phyloP scores from a whole-genome alignment of 2,888 invertebrate genomes.

The Pyrochroa serraticornis region DNA sequence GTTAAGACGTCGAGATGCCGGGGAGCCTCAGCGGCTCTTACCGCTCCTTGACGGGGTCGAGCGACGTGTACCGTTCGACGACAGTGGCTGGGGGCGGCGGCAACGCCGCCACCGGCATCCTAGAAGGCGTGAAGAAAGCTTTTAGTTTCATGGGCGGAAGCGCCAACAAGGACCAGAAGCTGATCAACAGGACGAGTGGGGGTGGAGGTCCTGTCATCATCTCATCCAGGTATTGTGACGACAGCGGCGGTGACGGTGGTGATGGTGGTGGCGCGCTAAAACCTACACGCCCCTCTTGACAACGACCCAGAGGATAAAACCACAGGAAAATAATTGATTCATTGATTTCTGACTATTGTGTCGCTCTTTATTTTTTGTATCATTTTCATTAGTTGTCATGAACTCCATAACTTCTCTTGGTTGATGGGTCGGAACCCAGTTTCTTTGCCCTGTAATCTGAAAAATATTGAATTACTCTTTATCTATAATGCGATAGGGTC shows the following conservation, averaged over 20 bases:
- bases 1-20: slow-evolving; percentile 61
- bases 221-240: slow-evolving; percentile 46
- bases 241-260: slow-evolving; percentile 22
- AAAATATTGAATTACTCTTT: too few relatives aligned
- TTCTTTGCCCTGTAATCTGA: too few relatives aligned
- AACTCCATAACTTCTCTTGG: too few relatives aligned
- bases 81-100: slow-evolving; percentile 56
- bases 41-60: slow-evolving; percentile 59
- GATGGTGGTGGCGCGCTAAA: slow-evolving; percentile 1
- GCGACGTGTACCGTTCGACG: slow-evolving; percentile 68
- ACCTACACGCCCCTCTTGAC: too few relatives aligned
- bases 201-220: slow-evolving; percentile 44
- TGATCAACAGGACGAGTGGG: slow-evolving; percentile 31
- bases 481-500: too few relatives aligned
- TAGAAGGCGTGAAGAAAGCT: slow-evolving; percentile 68
- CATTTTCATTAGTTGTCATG: too few relatives aligned
- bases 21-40: slow-evolving; percentile 69
- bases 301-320: too few relatives aligned
- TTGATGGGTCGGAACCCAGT: too few relatives aligned
- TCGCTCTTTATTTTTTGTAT: too few relatives aligned
- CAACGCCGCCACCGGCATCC: slow-evolving; percentile 54
- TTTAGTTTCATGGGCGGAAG: slow-evolving; percentile 55
- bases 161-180: slow-evolving; percentile 37
- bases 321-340: too few relatives aligned
- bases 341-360: too few relatives aligned